Base-by-base conservation (phyloP, 2,113 vertebrate genomes). In the Cyanoramphus novaezelandiae region DNA sequence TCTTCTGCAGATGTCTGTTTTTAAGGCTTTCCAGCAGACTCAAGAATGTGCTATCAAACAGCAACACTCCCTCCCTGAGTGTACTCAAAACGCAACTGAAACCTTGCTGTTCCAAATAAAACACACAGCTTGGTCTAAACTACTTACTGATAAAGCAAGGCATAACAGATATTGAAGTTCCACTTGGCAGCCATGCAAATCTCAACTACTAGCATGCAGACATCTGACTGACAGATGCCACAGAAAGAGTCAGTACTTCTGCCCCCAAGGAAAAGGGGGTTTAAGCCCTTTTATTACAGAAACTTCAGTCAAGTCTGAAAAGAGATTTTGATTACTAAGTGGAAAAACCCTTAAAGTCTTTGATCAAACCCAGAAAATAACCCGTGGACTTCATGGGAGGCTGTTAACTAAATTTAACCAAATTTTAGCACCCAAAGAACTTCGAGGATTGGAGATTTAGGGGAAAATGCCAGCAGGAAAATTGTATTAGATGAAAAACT, bases 361-460 rank as follows among this genome's bases (percentile, higher is more conserved):
- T 89, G 72, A 95, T 91, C 27, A 68, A 91, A 94, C 49, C 7
- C 53, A 92, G 41, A 91, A 94, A 95, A 88, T 55, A 92, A 90
- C 80, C 43, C 55, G 60, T 27, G 57, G 88, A 68, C 46, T 75
- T 89, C 10, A 71, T 35, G 59, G 75, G 78, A 78, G 10, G 92
- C 50, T 65, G 27, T 67, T 92, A 67, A 69, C 50, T 43, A 88
- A 46, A 33, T 85, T 91, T 65, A 86, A 88, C 6, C 10, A 67
- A 92, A 92, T 92, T 83, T 88, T 78, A 92, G 57, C 43, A 71
- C 7, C 8, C 43, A 64, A 59, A 68, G 24, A 68, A 87, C 28
- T 17, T 20, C 59, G 9, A 68, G 28, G 23, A 86, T 4, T 37
- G 63, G 39, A 55, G 43, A 82, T 74, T 62, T 43, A 83, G 71